Evolutionary conservation across 2,888 invertebrate species (phyloP).

Genomic region (Cephus runcator): DNA sequence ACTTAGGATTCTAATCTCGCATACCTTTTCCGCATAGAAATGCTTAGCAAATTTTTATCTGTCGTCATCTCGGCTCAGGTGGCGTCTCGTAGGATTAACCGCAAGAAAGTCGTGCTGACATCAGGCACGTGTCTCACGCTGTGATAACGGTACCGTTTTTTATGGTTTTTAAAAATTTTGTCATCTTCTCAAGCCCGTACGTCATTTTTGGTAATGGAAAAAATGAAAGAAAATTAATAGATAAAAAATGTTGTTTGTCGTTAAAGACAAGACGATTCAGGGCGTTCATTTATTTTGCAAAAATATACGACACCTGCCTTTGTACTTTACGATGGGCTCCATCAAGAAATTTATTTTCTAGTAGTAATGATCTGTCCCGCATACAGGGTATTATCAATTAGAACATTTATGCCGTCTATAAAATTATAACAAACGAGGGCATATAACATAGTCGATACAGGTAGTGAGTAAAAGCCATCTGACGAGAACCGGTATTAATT

Average conservation of each 20-base stretch:
- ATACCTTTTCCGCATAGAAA: constrained; percentile 22
- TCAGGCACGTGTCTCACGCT: constrained; percentile 54
- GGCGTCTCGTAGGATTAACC: constrained; percentile 34
- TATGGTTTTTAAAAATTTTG: background rate
- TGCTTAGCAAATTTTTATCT: constrained; percentile 35
- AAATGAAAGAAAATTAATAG: background rate
- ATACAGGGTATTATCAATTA: background rate
- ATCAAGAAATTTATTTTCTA: background rate
- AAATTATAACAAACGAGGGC: background rate
- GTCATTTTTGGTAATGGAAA: background rate
- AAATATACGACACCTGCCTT: background rate
- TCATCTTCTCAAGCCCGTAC: background rate
- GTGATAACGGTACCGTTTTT: constrained; percentile 38
- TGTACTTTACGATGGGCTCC: background rate
- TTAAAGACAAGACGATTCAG: background rate
- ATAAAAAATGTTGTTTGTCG: background rate
- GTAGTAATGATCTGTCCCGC: background rate
- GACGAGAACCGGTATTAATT: background rate
- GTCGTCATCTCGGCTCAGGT: constrained; percentile 37
- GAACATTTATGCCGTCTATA: background rate
- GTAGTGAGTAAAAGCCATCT: background rate
- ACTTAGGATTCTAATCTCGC: constrained; percentile 7
- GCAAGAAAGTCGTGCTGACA: constrained; percentile 41
- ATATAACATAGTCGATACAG: background rate
- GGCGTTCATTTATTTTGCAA: background rate